These are phyloP conservation scores for Dicyrtomina minuta DNA, from an alignment of 2,888 invertebrate species.

Conservation along the genomic window DNA sequence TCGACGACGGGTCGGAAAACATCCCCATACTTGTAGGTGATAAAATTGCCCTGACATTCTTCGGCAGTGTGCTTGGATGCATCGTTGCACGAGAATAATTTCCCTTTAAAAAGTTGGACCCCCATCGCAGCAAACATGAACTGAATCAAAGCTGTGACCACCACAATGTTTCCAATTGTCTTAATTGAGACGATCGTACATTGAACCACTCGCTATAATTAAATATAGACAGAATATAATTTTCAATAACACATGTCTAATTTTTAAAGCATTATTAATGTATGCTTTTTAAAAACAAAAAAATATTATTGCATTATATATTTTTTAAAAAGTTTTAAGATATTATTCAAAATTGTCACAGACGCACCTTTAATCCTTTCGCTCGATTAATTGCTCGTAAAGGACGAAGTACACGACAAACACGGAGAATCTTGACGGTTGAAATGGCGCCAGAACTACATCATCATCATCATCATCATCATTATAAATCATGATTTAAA, in stretches of 20 bases:
- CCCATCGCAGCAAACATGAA: constrained; percentile 99
- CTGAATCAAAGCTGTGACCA: constrained; percentile 99
- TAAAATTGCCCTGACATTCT: constrained; percentile 93
- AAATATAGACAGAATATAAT: not conserved
- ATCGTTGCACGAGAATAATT: constrained; percentile 94
- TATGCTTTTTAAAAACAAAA: not conserved
- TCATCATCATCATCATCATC: no score
- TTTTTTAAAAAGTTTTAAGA: not conserved
- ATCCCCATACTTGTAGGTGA: constrained; percentile 86
- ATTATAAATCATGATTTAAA: no score
- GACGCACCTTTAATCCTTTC: constrained; percentile 92
- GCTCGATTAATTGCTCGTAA: constrained; percentile 99
- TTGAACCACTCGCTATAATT: constrained; percentile 96
- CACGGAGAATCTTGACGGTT: constrained; percentile 98
- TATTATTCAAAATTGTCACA: not conserved
- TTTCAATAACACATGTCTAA: not conserved
- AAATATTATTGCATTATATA: not conserved
- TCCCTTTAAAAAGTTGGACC: constrained; percentile 99
- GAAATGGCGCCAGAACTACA: constrained; percentile 77
- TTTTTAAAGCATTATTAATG: not conserved
- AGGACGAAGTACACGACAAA: constrained; percentile 93
- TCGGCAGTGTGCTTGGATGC: constrained; percentile 85
- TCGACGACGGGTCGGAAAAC: constrained; percentile 68
- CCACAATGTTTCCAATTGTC: constrained; percentile 99
- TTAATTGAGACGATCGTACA: constrained; percentile 82